Conservation (phyloP, 2,797 vertebrate species). For the Mycteria americana region DNA sequence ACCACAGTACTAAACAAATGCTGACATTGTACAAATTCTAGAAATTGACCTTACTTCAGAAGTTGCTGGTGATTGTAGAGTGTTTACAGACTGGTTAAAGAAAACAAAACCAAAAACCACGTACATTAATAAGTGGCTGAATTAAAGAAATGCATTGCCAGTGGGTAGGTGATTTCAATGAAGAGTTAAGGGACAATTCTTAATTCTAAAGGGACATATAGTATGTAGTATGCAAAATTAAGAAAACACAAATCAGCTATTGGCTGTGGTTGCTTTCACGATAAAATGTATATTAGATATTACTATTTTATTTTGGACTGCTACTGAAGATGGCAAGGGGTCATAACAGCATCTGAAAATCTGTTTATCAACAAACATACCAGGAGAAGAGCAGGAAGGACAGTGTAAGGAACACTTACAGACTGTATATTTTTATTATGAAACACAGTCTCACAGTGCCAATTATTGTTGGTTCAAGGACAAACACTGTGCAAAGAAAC, state of each 20-base stretch:
- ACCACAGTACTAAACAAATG: not conserved
- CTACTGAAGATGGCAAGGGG: not conserved
- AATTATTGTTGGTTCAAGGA: conserved; percentile 58
- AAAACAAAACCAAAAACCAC: rapidly evolving
- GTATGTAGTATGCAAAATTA: not conserved
- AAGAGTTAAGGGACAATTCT: not conserved
- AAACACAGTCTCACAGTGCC: conserved; percentile 20
- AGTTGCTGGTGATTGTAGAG: not conserved
- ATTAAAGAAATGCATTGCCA: not conserved
- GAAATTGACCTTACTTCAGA: not conserved
- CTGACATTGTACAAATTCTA: not conserved
- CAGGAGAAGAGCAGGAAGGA: not conserved
- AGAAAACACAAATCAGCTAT: not conserved
- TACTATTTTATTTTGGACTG: not conserved
- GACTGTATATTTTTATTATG: conserved; percentile 33
- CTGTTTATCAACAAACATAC: not conserved
- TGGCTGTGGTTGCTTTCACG: not conserved
- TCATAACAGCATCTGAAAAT: not conserved
- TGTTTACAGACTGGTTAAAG: not conserved
- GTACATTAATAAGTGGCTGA: not conserved
- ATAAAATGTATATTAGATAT: not conserved
- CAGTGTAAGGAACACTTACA: not conserved
- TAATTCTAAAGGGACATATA: not conserved
- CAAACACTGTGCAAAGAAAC: conserved; percentile 45
- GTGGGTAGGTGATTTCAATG: not conserved